Evolutionary conservation across 2,113 vertebrate genomes (phyloP), one percentile per base, ranked within the genome.

Genomic region (Gavialis gangeticus): DNA sequence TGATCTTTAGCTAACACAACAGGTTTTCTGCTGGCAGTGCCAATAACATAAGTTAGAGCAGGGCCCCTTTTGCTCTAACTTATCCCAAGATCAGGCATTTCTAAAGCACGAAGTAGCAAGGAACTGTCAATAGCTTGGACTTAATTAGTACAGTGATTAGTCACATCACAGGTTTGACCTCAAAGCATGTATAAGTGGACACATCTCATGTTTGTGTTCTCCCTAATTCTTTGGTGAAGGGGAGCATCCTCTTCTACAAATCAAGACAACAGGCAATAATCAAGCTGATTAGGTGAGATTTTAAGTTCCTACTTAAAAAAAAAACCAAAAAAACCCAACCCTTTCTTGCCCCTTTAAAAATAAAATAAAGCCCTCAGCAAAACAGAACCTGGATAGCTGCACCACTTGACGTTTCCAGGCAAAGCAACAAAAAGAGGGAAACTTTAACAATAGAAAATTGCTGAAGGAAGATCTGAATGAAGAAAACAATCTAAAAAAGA

Each of bases 401-500:
- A n/a, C 80, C 4, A 14, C 85, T 92, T 89, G 78, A 83, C 84
- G 79, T 93, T 64, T 27, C 30, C 37, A 77, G 37, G 55, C 89
- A 92, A 76, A 79, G 60, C 82, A 83, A 30, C 57, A 87, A 91
- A 92, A 87, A 66, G 92, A 95, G 94, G 94, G 95, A 96, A 94
- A 83, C 85, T 94, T 88, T 79, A 83, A 83, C 91, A 88, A 96
- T 87, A 90, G 82, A 94, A 90, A 91, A 85, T 25, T 84, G 79
- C 82, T 79, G 79, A 85, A 84, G 94, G 95, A 96, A 97, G 83
- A 89, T 87, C 89, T 97, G 93, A 96, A 96, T 96, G 91, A 85
- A 79, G 92, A 97, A 96, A 93, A 87, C 90, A 96, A 97, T 96
- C 94, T 96, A 82, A 91, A 75, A 97, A 94, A 94, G 96, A 97